Evolutionary conservation across 2,797 vertebrate species (phyloP), one percentile per base, ranked within the genome.

Genomic region (Spea hammondii): DNA sequence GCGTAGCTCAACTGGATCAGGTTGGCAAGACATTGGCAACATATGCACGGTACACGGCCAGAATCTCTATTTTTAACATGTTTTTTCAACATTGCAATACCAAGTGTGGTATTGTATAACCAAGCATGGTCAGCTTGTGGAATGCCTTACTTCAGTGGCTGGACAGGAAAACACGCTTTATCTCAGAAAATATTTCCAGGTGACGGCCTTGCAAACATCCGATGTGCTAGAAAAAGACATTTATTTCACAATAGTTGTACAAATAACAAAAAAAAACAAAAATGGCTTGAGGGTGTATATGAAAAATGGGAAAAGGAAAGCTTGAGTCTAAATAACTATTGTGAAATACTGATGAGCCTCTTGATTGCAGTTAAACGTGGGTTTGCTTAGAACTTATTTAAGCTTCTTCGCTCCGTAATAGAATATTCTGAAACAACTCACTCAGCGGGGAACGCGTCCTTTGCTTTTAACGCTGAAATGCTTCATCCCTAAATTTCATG

Each of bases 261-360:
- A 65, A 45, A 5, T 47, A 7, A 11, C 11, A 11, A 9, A 32
- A 32, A 32, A 11, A 6, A 32, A 32, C 1, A 11, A 6, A 65
- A 65, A 65, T 65, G 6, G 64, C 64, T 65, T 12, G 46, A 45
- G 64, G 60, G n/a, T 65, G 64, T 47, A 11, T 65, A 65, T 17
- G 10, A 11, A 65, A 9, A 62, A 17, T 7, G 8, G 14, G 5
- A 11, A 11, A 46, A 12, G 12, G 5, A 12, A 9, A 46, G 32
- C 64, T 65, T 10, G 64, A 47, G 44, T 32, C 32, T 46, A 65
- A 65, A 47, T 65, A 65, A 46, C 4, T 46, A 47, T 64, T 64
- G 14, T 64, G 17, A 64, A 44, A 64, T 17, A 17, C 6, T 8
- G 60, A 64, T 64, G 8, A 17, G 6, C 4, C 8, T 9, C 32